These are phyloP conservation scores for Perca fluviatilis DNA, from an alignment of 2,113 vertebrate genomes.

Conservation along the genomic window DNA sequence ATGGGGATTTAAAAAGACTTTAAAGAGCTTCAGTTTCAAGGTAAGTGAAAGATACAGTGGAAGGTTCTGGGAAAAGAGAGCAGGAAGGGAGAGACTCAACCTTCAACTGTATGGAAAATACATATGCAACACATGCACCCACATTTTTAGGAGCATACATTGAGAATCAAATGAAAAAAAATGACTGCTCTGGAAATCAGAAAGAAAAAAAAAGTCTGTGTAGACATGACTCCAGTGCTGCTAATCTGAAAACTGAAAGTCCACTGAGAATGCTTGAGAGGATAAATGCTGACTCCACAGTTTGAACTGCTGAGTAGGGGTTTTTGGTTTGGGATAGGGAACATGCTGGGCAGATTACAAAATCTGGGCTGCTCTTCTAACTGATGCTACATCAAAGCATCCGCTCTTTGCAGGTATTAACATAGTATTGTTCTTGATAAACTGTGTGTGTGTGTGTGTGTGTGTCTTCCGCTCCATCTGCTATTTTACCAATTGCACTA, in stretches of 20 bases:
- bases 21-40: not conserved
- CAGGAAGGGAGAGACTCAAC: not conserved
- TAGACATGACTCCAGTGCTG: slow-evolving; percentile 20
- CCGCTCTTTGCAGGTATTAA: slow-evolving; percentile 33
- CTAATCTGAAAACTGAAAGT: slow-evolving; percentile 54
- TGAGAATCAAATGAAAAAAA: not conserved
- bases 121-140: not conserved
- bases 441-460: not conserved
- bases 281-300: slow-evolving; percentile 46
- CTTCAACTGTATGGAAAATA: not conserved
- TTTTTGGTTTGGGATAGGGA: slow-evolving; percentile 42
- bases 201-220: slow-evolving; percentile 1
- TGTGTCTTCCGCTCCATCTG: not conserved
- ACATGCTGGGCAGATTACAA: slow-evolving; percentile 37
- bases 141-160: not conserved
- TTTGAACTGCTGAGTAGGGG: slow-evolving; percentile 50
- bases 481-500: not conserved
- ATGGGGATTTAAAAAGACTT: slow-evolving; percentile 12
- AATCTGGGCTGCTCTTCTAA: slow-evolving; percentile 31
- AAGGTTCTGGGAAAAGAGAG: not conserved
- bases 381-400: slow-evolving; percentile 49
- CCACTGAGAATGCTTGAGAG: slow-evolving; percentile 32
- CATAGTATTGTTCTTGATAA: slow-evolving; percentile 17
- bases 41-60: not conserved
- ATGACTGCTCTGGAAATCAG: not conserved